Conservation (phyloP, 2,797 vertebrate genomes). For the Phyllotis vaccarum region DNA sequence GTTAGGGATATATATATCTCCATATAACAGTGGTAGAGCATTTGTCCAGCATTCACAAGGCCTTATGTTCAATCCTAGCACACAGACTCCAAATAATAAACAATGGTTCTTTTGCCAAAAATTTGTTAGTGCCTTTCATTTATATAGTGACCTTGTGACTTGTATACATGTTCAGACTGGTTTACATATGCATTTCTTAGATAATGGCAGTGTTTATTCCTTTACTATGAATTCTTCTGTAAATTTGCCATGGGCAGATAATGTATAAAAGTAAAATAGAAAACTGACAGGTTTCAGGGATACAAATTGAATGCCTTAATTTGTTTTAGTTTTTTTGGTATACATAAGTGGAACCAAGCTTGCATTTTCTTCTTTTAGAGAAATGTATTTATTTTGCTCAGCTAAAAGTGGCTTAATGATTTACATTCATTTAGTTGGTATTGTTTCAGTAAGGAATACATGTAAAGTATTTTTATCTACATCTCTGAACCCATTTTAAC, state of each 20-base stretch:
- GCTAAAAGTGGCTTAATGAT: background rate
- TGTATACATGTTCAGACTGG: background rate
- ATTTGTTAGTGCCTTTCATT: background rate
- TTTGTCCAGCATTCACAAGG: background rate
- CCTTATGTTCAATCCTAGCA: background rate
- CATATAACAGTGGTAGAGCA: background rate
- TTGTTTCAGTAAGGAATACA: background rate
- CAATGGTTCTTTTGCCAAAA: background rate
- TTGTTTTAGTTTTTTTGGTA: background rate
- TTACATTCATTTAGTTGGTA: background rate
- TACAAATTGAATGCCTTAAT: background rate
- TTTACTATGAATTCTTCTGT: background rate
- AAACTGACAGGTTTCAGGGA: accelerated
- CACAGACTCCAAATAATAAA: background rate
- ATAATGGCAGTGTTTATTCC: no score
- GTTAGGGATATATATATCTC: background rate
- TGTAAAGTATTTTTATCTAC: background rate
- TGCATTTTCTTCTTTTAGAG: background rate
- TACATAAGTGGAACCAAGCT: background rate
- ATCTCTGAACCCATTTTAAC: background rate
- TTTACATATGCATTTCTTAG: background rate
- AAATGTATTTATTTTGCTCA: background rate
- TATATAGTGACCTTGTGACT: background rate
- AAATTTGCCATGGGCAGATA: background rate
- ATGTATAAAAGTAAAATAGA: background rate